These are phyloP conservation scores for Oryzias javanicus DNA, from an alignment of 2,113 vertebrate genomes.

Conservation along the genomic window DNA sequence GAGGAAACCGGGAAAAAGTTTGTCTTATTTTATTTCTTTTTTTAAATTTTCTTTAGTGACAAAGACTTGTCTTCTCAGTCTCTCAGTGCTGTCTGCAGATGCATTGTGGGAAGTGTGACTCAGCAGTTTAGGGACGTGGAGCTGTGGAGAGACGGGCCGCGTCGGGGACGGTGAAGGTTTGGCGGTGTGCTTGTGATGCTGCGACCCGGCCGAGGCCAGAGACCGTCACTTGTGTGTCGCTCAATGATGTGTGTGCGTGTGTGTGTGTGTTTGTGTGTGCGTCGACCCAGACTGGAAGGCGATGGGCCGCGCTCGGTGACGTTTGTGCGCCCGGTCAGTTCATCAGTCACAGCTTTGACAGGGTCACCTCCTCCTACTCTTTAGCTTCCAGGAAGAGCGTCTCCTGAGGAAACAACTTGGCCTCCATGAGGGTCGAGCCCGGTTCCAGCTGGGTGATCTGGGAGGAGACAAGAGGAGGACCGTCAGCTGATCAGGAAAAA, in stretches of 20 bases:
- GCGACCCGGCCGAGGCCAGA: slow-evolving; percentile 60
- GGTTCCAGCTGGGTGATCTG: slow-evolving; percentile 95
- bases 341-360: slow-evolving; percentile 44
- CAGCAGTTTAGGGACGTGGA: slow-evolving; percentile 45
- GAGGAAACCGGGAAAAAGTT: slow-evolving; percentile 49
- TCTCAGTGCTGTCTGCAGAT: slow-evolving; percentile 52
- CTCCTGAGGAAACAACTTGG: slow-evolving; percentile 98
- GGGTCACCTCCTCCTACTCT: slow-evolving; percentile 81
- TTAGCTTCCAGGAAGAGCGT: slow-evolving; percentile 97
- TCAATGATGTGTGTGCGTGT: slow-evolving; percentile 61
- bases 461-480: slow-evolving; percentile 2
- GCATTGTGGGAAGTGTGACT: slow-evolving; percentile 63
- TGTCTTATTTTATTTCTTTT: slow-evolving; percentile 11
- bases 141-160: slow-evolving; percentile 31
- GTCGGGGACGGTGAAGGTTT: slow-evolving; percentile 49
- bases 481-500: too few species aligned
- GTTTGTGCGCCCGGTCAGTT: slow-evolving; percentile 68
- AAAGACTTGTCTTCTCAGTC: slow-evolving; percentile 61
- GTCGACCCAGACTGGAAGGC: slow-evolving; percentile 49
- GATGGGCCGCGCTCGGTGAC: slow-evolving; percentile 69
- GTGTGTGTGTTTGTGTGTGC: slow-evolving; percentile 38
- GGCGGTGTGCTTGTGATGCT: slow-evolving; percentile 78
- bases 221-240: slow-evolving; percentile 64
- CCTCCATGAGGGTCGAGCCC: slow-evolving; percentile 89
- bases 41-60: slow-evolving; percentile 38